A percentile compares a stretch with the other conserved stretches of the same genome.
Evolutionary conservation across 2,888 invertebrate species (phyloP).

Genomic region (Syritta pipiens): DNA sequence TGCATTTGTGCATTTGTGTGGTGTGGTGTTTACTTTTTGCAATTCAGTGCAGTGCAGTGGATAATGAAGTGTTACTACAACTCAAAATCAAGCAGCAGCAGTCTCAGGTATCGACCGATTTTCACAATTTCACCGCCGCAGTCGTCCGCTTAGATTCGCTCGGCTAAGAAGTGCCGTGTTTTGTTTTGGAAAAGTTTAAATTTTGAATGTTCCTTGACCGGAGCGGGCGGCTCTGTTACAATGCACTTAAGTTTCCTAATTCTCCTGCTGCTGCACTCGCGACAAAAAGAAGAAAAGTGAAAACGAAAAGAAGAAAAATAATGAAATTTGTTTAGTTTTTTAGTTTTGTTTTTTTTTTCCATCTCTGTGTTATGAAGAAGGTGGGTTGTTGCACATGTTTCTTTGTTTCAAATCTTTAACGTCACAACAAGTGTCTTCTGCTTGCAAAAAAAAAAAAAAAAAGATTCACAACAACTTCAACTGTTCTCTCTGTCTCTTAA

Average conservation of each 20-base stretch:
- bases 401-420: conserved; percentile 36
- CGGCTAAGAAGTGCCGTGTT: conserved; percentile 55
- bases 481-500: background rate
- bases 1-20: conserved; percentile 8
- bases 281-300: background rate
- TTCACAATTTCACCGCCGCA: conserved; percentile 66
- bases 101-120: conserved; percentile 65
- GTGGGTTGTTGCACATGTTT: conserved; percentile 63
- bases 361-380: conserved; percentile 39
- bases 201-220: background rate
- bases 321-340: background rate
- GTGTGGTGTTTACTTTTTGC: conserved; percentile 12
- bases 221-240: background rate
- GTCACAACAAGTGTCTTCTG: conserved; percentile 37
- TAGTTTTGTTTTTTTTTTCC: conserved; percentile 18
- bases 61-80: conserved; percentile 69
- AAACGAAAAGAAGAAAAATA: background rate
- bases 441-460: conserved; percentile 12
- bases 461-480: conserved; percentile 1
- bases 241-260: background rate
- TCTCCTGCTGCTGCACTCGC: background rate
- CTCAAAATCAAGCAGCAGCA: too few relatives aligned
- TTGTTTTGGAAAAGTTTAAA: conserved; percentile 17
- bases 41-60: conserved; percentile 62
- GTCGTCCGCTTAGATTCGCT: conserved; percentile 59